A percentile compares a stretch with the other conserved stretches of the same genome.
Conservation (phyloP, 2,888 invertebrate species). For the Bimastos eiseni region DNA sequence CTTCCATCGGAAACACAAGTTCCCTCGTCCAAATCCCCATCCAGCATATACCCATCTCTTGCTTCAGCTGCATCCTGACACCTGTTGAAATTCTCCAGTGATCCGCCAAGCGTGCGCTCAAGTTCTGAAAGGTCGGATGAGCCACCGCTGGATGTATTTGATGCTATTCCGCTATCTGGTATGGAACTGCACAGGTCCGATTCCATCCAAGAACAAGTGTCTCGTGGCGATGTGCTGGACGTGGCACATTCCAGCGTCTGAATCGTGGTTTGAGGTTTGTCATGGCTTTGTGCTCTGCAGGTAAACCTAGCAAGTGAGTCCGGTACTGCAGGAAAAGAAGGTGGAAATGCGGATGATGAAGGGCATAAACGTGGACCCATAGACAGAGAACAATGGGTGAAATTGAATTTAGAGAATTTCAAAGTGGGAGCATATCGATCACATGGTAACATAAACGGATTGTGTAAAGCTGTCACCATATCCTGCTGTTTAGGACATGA, state of each 20-base stretch:
- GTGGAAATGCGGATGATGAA: neutral
- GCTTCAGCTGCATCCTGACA: neutral
- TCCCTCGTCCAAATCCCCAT: neutral
- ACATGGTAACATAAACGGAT: neutral
- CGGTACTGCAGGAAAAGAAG: neutral
- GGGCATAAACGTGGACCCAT: neutral
- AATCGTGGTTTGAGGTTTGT: neutral
- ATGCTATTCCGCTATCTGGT: constrained; percentile 31
- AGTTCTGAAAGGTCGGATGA: constrained; percentile 30
- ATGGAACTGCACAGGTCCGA: constrained; percentile 27
- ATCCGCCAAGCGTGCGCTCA: constrained; percentile 13
- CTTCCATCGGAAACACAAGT: neutral
- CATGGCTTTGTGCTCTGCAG: neutral
- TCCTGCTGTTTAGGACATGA: neutral
- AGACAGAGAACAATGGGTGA: neutral
- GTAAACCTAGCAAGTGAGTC: neutral
- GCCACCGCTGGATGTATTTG: constrained; percentile 27
- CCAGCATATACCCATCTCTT: neutral
- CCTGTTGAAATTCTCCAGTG: constrained; percentile 15
- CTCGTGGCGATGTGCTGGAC: neutral
- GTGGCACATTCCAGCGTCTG: neutral
- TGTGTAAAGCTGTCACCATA: neutral
- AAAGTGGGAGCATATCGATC: neutral
- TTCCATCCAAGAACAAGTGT: constrained; percentile 23
- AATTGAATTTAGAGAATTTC: neutral